Base-by-base conservation (phyloP, 1,140 invertebrate species). In the Bombus terrestris region DNA sequence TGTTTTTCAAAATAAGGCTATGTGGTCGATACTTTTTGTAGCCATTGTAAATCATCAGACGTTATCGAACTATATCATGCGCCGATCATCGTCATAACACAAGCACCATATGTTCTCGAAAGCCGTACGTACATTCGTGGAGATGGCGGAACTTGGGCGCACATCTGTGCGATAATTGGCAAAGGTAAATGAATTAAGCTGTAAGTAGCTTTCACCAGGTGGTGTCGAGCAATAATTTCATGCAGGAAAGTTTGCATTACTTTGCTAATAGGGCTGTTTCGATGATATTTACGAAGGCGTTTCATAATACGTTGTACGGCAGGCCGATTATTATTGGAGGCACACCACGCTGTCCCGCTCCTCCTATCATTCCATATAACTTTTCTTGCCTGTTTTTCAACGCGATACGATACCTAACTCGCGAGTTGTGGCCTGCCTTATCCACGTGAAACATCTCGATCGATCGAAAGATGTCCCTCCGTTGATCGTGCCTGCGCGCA, bases 191-290 rank as follows among this genome's bases (percentile, higher is more conserved):
- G 81, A 83, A 83, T 83, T 83, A 83, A 83, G 81, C 73, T 32
- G 81, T 77, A 83, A 83, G 73, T 68, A 62, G 81, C 81, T 83
- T 83, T 83, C 81, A 77, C 81, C 74, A 28, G n/a, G 59, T 15
- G 25, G 41, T 59, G 43, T 53, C 10, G 10, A 64, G 62, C 62
- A 62, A 77, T 83, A 83, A 83, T 83, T 77, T 68, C 76, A 77
- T 83, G 43, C 62, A 83, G 73, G 81, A 83, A 83, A 83, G 81
- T 83, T 77, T 10, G 81, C 73, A 83, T 83, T 83, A 77, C 75
- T 62, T 74, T 74, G 73, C 81, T 83, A 83, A 83, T 83, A 83
- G 81, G 81, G 81, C 73, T 77, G 73, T 77, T 77, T 47, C 81
- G 57, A 68, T n/a, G 81, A 83, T 83, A 83, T 83, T 83, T 83